Percentiles rank a stretch among this genome's conserved stretches.
Conservation (phyloP, 1,140 invertebrate genomes). For the Pteromalus puparum region DNA sequence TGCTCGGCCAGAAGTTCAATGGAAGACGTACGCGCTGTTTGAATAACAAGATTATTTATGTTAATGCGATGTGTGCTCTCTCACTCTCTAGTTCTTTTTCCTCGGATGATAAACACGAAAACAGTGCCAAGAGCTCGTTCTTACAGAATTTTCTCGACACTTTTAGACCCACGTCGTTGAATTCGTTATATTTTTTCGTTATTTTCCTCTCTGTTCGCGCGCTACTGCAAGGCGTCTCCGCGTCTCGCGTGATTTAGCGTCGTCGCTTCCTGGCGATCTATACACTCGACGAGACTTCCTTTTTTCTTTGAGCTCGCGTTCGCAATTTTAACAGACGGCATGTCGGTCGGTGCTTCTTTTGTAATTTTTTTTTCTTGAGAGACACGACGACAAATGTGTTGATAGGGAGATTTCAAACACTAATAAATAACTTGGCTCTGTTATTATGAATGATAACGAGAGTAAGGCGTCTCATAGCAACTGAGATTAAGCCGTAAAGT, state of each 20-base stretch:
- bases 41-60: slow-evolving; percentile 6
- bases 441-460: too few relatives aligned
- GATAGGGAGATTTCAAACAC: slow-evolving; percentile 5
- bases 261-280: slow-evolving; percentile 67
- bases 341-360: neutral
- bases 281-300: slow-evolving; percentile 67
- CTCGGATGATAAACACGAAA: slow-evolving; percentile 7
- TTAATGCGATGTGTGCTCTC: neutral
- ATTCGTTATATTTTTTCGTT: neutral
- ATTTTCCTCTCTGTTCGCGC: neutral
- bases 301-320: slow-evolving; percentile 29
- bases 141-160: slow-evolving; percentile 12
- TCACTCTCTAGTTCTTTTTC: neutral
- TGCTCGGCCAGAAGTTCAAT: too few relatives aligned
- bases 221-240: slow-evolving; percentile 53
- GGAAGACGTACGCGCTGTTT: neutral
- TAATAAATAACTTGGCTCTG: slow-evolving; percentile 2
- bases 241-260: slow-evolving; percentile 67
- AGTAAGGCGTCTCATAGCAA: neutral
- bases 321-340: slow-evolving; percentile 32
- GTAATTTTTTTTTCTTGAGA: slow-evolving; percentile 11
- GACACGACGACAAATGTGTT: slow-evolving; percentile 17
- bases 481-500: neutral
- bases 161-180: neutral
- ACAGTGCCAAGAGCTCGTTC: neutral